Evolutionary conservation across 2,888 invertebrate genomes (phyloP), one percentile per base, ranked within the genome.

Genomic region (Scaptomyza reducta): DNA sequence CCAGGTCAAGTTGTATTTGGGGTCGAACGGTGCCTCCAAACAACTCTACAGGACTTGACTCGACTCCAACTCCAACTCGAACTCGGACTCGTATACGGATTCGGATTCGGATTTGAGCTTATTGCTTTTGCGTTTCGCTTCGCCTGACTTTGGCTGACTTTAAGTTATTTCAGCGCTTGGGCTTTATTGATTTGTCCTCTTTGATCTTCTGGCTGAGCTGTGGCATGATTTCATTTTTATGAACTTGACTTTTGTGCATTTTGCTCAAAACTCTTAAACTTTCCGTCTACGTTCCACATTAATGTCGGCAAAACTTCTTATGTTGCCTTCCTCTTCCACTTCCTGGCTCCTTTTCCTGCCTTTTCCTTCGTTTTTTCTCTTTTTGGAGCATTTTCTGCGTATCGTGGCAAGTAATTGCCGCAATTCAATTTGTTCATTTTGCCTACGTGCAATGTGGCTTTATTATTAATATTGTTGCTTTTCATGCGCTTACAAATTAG

Each of bases 171-270:
- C 18, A 11, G 38, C 46, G 53, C 84, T 60, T 81, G 57, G 71
- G 59, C 59, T 82, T 83, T 85, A 88, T 89, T 87, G 90, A 88
- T 88, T 90, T 89, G 88, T 89, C 77, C 81, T 84, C 82, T 89
- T 85, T 89, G 89, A 89, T 84, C 86, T 89, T 83, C 76, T 80
- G 75, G 64, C 85, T 78, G 79, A 83, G 78, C 84, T 87, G 80
- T 83, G 77, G 75, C 78, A 79, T 89, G 88, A 86, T 85, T 89
- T 89, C 79, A 89, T 89, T 88, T 83, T 85, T 85, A 89, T 89
- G 79, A 85, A 87, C 84, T 88, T 87, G 82, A 80, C 77, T 79
- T 77, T 76, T 71, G 74, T 65, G 67, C 71, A 72, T 83, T 88
- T 74, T 73, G 40, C 50, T 40, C 38, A 64, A n/a, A n/a, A n/a